Conservation (phyloP, 2,888 invertebrate genomes). For the Xylota sylvarum region DNA sequence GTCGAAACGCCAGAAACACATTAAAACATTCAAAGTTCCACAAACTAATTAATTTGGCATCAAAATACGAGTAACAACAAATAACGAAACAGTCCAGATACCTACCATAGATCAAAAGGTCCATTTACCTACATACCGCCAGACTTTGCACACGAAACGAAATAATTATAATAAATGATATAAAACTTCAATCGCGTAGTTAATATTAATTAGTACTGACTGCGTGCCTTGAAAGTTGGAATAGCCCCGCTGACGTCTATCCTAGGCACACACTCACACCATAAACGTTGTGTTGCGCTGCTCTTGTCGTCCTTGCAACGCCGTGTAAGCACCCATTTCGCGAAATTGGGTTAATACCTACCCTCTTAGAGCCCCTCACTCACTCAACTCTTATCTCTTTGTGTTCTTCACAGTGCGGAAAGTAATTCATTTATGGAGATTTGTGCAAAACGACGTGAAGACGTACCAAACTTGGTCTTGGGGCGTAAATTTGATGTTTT, state of each 20-base stretch:
- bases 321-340: neutral
- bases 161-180: constrained; percentile 48
- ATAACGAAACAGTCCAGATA: neutral
- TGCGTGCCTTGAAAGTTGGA: neutral
- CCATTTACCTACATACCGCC: neutral
- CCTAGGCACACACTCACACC: neutral
- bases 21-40: constrained; percentile 26
- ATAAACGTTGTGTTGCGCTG: neutral
- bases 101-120: constrained; percentile 5
- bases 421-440: constrained; percentile 49
- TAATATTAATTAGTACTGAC: constrained; percentile 46
- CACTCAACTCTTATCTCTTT: neutral
- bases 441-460: constrained; percentile 39
- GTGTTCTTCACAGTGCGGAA: neutral
- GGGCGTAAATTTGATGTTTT: constrained; percentile 15
- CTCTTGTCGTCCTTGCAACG: constrained; percentile 15
- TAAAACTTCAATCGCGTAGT: constrained; percentile 55
- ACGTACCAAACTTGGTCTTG: neutral
- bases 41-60: constrained; percentile 20
- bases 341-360: constrained; percentile 24
- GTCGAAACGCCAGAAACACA: neutral
- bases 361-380: neutral
- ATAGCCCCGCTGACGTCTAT: neutral
- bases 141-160: neutral
- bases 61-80: neutral